Evolutionary conservation across 2,888 invertebrate species (phyloP).

Genomic region (Chymomyza amoena): DNA sequence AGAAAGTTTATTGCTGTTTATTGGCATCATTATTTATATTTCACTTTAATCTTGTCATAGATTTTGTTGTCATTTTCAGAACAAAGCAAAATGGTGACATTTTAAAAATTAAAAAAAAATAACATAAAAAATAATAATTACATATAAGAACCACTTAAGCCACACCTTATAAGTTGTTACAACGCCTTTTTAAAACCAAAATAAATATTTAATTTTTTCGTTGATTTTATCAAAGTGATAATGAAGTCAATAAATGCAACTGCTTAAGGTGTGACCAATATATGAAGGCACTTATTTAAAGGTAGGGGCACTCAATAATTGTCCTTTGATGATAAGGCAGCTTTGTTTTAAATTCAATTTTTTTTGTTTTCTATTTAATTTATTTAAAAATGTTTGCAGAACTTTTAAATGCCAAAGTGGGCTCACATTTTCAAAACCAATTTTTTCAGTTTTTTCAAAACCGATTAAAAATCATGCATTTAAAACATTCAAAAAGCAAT

Average conservation of each 20-base stretch:
- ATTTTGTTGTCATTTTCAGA: not conserved
- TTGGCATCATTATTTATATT: not conserved
- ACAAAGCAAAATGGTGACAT: too few species aligned
- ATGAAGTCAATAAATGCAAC: not conserved
- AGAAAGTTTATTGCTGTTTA: not conserved
- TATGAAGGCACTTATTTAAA: not conserved
- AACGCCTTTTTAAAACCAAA: not conserved
- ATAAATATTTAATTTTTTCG: not conserved
- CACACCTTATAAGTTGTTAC: not conserved
- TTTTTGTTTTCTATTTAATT: too few species aligned
- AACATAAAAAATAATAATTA: not conserved
- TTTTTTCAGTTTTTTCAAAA: too few species aligned
- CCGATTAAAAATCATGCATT: too few species aligned
- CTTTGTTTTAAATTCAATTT: too few species aligned
- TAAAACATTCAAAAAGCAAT: too few species aligned
- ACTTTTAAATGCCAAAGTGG: too few species aligned
- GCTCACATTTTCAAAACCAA: too few species aligned
- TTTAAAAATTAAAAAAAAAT: not conserved
- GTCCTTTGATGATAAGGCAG: too few species aligned
- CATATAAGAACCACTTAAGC: not conserved
- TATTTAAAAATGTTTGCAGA: too few species aligned
- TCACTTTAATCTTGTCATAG: not conserved
- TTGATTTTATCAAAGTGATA: not conserved
- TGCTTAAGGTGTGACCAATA: not conserved
- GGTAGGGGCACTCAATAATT: not conserved